phyloP scores from a whole-genome alignment of 2,888 invertebrate species.

The Eupithecia tripunctaria region DNA sequence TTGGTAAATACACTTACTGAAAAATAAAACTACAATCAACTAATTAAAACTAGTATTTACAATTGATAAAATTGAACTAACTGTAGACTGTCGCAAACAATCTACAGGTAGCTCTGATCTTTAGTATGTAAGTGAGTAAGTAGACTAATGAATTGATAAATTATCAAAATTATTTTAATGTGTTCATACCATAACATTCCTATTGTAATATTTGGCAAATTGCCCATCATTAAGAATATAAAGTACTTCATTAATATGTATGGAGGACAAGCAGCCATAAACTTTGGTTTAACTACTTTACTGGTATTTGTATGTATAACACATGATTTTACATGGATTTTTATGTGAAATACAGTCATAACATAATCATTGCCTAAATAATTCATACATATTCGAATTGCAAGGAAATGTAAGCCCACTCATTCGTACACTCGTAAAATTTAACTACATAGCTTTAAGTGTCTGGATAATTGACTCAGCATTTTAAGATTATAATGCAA shows the following conservation, averaged over 20 bases:
- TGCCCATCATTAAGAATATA: neutral
- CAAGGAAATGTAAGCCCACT: neutral
- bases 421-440: neutral
- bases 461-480: constrained; percentile 28
- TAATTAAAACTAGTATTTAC: too few relatives aligned
- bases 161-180: too few relatives aligned
- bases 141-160: too few relatives aligned
- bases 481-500: constrained; percentile 30
- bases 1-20: too few relatives aligned
- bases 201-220: neutral
- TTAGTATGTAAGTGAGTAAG: too few relatives aligned
- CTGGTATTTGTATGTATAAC: neutral
- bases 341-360: neutral
- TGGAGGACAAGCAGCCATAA: neutral
- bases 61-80: too few relatives aligned
- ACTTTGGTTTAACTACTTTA: neutral
- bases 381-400: neutral
- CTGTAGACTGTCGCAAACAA: too few relatives aligned
- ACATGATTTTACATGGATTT: too few relatives aligned
- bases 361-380: neutral
- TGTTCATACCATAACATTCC: neutral
- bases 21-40: too few relatives aligned
- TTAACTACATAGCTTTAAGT: constrained; percentile 17
- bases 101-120: too few relatives aligned
- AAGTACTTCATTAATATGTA: neutral